phyloP scores from a whole-genome alignment of 2,113 vertebrate species.

The Protobothrops flavoviridis region DNA sequence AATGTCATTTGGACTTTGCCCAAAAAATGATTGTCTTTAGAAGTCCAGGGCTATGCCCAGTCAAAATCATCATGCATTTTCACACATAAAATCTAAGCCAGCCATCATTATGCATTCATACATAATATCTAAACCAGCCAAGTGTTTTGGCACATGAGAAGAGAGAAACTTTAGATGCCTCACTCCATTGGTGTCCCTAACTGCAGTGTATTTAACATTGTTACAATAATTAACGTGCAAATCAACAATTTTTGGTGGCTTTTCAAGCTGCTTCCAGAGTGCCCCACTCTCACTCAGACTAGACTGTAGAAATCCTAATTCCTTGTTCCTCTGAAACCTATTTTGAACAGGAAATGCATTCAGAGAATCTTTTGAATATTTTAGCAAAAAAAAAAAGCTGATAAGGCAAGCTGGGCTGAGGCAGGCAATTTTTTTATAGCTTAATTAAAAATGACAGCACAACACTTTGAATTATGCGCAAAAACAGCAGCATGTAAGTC shows the following conservation, averaged over 20 bases:
- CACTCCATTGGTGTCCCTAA: neutral
- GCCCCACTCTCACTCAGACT: neutral
- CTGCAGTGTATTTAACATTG: neutral
- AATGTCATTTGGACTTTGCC: neutral
- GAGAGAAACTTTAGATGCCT: neutral
- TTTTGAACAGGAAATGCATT: neutral
- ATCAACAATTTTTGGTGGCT: neutral
- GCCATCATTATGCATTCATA: neutral
- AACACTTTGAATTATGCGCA: neutral
- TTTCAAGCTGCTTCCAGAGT: neutral
- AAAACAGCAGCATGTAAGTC: neutral
- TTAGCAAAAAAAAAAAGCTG: neutral
- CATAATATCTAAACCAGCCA: neutral
- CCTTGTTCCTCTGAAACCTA: neutral
- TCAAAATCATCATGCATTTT: neutral
- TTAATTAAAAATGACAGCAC: neutral
- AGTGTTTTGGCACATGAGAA: neutral
- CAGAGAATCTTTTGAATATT: neutral
- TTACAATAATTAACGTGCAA: neutral
- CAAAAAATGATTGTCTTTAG: neutral
- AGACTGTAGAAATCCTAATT: neutral
- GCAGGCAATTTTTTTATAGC: neutral
- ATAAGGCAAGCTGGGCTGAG: neutral
- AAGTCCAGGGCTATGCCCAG: neutral
- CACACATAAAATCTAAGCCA: too few species aligned